Base-by-base conservation (phyloP, 2,888 invertebrate species). In the Eilema depressum region DNA sequence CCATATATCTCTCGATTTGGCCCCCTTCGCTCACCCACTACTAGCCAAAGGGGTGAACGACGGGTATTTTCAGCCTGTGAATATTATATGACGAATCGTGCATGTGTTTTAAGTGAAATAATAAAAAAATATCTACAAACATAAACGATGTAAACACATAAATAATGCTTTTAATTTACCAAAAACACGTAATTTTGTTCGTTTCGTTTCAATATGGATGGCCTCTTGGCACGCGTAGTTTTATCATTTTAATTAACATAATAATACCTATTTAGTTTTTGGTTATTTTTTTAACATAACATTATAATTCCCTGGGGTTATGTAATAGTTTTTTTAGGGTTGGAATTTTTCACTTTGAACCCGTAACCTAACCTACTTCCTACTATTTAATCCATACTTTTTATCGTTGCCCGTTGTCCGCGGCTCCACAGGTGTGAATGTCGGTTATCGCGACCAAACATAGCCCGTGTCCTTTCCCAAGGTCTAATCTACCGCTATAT, bases 91-190 rank as follows among this genome's bases (percentile, higher is more conserved):
- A 20, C 10, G 10, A 53, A 53, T 53, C 53, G n/a, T 53, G 53
- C n/a, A n/a, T n/a, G 10, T 53, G 10, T n/a, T 14, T n/a, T 59
- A 26, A 33, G 14, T 37, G 25, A 23, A 59, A 59, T 63, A 26
- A 41, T 20, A 63, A 4, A 28, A 63, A 63, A 63, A 10, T n/a
- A n/a, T 53, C 53, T 53, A 47, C 41, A 63, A 47, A 10, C 28
- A 26, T 63, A 26, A 47, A 53, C 41, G 26, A 11, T 63, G 63
- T 63, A 47, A 47, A 41, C 20, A 47, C 28, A 53, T 26, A 28
- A 69, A 63, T 57, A 37, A 37, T 37, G n/a, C 56, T 60, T 69
- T 53, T 62, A 57, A 69, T 62, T 64, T 62, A 41, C 33, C 23
- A 25, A 28, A 69, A 28, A 63, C 37, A 14, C 14, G 47, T 30